A percentile compares a stretch with the other conserved stretches of the same genome.
Evolutionary conservation across 2,113 vertebrate species (phyloP).

Genomic region (human): GRCh38 chrX:32268501-32269000

Average conservation of each 20-base stretch:
- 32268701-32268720: not conserved
- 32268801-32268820: not conserved
- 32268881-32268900: too few species aligned
- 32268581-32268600: not conserved
- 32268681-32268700: conserved; percentile 13
- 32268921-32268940: too few species aligned
- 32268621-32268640: not conserved
- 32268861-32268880: too few species aligned
- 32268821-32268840: not conserved
- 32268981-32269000: too few species aligned
- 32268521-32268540: not conserved
- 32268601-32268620: not conserved
- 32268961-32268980: too few species aligned
- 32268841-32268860: too few species aligned
- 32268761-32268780: not conserved
- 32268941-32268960: too few species aligned
- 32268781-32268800: not conserved
- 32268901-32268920: too few species aligned
- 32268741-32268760: not conserved
- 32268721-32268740: not conserved
- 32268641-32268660: not conserved
- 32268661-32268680: not conserved
- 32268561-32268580: not conserved
- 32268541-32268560: not conserved
- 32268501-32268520: not conserved